Evolutionary conservation across 1,140 invertebrate species (phyloP), one percentile per base, ranked within the genome.

Genomic region (Helicoverpa zea): DNA sequence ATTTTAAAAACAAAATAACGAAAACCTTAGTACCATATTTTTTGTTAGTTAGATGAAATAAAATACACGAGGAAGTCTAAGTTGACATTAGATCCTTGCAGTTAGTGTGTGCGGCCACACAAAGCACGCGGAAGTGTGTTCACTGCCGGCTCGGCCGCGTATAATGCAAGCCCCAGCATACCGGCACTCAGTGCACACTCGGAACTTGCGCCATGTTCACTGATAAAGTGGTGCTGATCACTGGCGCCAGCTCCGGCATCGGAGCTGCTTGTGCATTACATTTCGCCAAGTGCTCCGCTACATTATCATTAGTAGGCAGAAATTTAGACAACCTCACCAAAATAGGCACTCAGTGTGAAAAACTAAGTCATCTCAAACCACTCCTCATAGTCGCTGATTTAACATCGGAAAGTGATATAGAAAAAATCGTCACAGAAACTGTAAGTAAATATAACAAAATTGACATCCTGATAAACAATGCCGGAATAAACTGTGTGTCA

Each of bases 401-500:
- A 35, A 96, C 95, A 10, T 95, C 96, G 49, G 97, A 97, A 88
- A 91, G 91, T 14, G 97, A 97, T 86, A 93, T 95, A 1, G 88
- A 96, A 83, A 95, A 94, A 51, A 96, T 97, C 79, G 83, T 97
- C 1, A 90, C 97, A 35, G 91, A 94, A 10, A 96, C 96, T 1
- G 89, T 97, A 13, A 88, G 96, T 51, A 92, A 95, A 61, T 97
- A 95, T 89, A 96, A 96, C n/a, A 95, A 95, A 90, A 89, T 97
- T 13, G 96, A 97, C 90, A 94, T 97, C 56, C 88, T 97, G 5
- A 94, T 98, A 2, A 98, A 98, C 88, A 97, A 97, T 95, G 98
- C 97, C 63, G 98, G 98, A 10, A 96, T 97, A 73, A 84, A 76
- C 95, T 96, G 88, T 86, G 81, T 86, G 97, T 97, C 58, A 88